These are phyloP conservation scores for Corydoras sp. DNA, from an alignment of 2,113 vertebrate species.

Conservation along the genomic window DNA sequence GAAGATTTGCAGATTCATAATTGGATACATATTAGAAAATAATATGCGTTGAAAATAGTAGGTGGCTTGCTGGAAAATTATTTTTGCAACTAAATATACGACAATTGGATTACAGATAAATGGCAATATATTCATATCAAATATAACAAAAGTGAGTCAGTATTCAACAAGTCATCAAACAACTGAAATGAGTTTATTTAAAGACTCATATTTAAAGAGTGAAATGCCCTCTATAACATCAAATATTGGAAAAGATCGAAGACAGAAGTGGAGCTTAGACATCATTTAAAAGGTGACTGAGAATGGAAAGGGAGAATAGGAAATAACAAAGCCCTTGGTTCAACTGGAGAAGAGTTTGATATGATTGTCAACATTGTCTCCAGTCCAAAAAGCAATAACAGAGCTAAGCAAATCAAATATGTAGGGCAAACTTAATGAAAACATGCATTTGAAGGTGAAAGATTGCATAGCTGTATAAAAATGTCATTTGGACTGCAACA, in stretches of 20 bases:
- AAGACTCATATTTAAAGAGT: slow-evolving; percentile 44
- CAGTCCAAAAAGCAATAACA: slow-evolving; percentile 57
- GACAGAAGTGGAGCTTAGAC: slow-evolving; percentile 47
- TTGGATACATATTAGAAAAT: too few species aligned
- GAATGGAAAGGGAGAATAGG: slow-evolving; percentile 49
- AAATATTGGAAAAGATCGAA: slow-evolving; percentile 50
- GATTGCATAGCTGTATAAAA: slow-evolving; percentile 76
- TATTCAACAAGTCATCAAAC: slow-evolving; percentile 41
- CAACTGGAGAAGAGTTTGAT: slow-evolving; percentile 66
- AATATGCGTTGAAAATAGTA: too few species aligned
- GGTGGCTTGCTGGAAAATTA: too few species aligned
- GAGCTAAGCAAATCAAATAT: slow-evolving; percentile 35
- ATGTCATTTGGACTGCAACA: slow-evolving; percentile 50
- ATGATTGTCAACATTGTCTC: slow-evolving; percentile 70
- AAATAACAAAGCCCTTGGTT: slow-evolving; percentile 72
- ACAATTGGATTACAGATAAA: neutral
- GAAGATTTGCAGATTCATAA: too few species aligned
- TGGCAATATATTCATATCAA: neutral
- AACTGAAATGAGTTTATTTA: slow-evolving; percentile 60
- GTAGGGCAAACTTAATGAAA: slow-evolving; percentile 41
- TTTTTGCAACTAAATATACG: too few species aligned
- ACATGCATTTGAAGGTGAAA: slow-evolving; percentile 66
- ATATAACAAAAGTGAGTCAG: slow-evolving; percentile 15
- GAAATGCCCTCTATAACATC: slow-evolving; percentile 55
- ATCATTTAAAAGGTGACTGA: slow-evolving; percentile 40